phyloP scores from a whole-genome alignment of 2,888 invertebrate species.

The Stramonita haemastoma region DNA sequence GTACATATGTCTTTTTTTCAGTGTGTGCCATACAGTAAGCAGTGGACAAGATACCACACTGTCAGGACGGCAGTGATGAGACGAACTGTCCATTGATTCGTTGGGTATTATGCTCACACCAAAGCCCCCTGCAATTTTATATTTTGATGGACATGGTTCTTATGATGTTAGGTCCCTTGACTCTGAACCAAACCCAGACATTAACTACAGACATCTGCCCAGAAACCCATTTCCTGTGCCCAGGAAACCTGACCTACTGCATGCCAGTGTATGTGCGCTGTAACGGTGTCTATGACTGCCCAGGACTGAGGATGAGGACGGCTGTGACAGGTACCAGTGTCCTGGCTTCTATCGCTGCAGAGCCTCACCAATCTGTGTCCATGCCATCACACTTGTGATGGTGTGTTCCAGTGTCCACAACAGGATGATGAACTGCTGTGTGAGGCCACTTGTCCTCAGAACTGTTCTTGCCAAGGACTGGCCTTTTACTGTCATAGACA shows the following conservation, averaged over 20 bases:
- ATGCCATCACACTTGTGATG: slow-evolving; percentile 52
- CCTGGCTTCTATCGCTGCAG: slow-evolving; percentile 37
- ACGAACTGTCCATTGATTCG: background rate
- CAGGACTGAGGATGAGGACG: slow-evolving; percentile 77
- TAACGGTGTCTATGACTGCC: slow-evolving; percentile 66
- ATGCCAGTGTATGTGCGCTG: slow-evolving; percentile 64
- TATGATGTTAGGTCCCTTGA: background rate
- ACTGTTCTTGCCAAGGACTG: slow-evolving; percentile 47
- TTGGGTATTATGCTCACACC: background rate
- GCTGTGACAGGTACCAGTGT: slow-evolving; percentile 38
- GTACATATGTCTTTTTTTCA: no score
- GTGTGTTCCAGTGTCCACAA: slow-evolving; percentile 45
- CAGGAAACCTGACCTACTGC: slow-evolving; percentile 60
- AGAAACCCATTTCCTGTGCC: slow-evolving; percentile 17
- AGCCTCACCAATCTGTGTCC: slow-evolving; percentile 43
- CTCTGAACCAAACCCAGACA: background rate
- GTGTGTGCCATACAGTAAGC: background rate
- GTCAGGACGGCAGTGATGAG: slow-evolving; percentile 31
- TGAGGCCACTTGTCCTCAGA: slow-evolving; percentile 43
- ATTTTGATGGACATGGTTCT: background rate
- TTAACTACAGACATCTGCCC: background rate
- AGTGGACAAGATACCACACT: slow-evolving; percentile 14
- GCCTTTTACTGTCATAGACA: slow-evolving; percentile 36
- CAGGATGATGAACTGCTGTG: slow-evolving; percentile 57
- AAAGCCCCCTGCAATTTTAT: background rate